Evolutionary conservation across 2,113 vertebrate genomes (phyloP).

Genomic region (Alexandromys fortis): DNA sequence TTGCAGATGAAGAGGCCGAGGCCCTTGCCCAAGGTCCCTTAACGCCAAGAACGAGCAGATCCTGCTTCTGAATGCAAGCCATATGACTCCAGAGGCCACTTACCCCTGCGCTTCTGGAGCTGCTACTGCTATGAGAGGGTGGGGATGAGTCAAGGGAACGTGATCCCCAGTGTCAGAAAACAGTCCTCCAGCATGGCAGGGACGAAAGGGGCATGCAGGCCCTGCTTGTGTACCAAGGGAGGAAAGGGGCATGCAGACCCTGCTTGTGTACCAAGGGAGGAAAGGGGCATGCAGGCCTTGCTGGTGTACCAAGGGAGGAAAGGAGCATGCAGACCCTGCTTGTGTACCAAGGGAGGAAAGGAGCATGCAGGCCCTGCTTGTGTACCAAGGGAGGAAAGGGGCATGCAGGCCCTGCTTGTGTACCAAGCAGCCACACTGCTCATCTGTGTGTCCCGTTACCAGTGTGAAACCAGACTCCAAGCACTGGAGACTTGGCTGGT

Average conservation of each 20-base stretch:
- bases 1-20: neutral
- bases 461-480: neutral
- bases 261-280: accelerated
- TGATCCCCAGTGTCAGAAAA: neutral
- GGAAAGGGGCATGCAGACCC: neutral
- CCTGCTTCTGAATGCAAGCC: neutral
- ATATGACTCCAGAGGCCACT: neutral
- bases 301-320: neutral
- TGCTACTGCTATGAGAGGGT: neutral
- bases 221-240: accelerated
- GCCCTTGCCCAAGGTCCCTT: neutral
- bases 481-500: neutral
- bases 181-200: neutral
- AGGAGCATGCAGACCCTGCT: neutral
- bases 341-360: neutral
- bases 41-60: neutral
- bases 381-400: neutral
- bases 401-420: accelerated
- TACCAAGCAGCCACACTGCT: neutral
- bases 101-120: too few species aligned
- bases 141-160: neutral
- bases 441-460: neutral
- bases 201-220: neutral
- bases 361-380: too few species aligned
- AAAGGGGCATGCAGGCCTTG: neutral